Evolutionary conservation across 2,797 vertebrate genomes (phyloP), one percentile per base, ranked within the genome.

Genomic region (Glyptemys insculpta): DNA sequence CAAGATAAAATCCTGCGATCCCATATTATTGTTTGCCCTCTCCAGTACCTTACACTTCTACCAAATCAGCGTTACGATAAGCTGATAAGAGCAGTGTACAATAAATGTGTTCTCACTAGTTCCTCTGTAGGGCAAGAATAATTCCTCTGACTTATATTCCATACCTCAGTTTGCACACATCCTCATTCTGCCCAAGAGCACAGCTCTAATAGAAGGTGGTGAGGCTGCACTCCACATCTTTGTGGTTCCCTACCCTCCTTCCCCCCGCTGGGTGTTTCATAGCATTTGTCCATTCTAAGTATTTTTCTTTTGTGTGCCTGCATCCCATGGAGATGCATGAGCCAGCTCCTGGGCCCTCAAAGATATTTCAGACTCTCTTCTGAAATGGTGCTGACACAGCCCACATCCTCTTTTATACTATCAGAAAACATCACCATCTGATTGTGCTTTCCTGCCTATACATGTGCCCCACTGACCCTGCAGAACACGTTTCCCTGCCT

Each of bases 111-210:
- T 86, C 62, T 82, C 83, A 88, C 82, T n/a, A 59, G 62, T 68
- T 53, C 54, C 95, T 92, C 79, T 94, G 7, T 84, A 80, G 34
- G 41, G 85, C 23, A 88, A 59, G 80, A 92, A 87, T 95, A 91
- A 94, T 94, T 91, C 78, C 82, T 91, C 88, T 89, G 89, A 85
- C 79, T 96, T 62, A 18, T 90, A 57, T 86, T 96, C 86, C 87
- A 37, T 95, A 79, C 41, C 31, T 68, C n/a, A 49, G 31, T 90
- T 97, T 95, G 87, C 94, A 85, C 92, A 79, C 44, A 57, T 91
- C 94, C 84, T 93, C 74, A 41, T 88, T 95, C 84, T 94, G 90
- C 52, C 82, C 82, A 82, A 83, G 44, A 90, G 86, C 87, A n/a
- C 21, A 88, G 76, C 82, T 86, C 53, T 34, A 90, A 72, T 81